Evolutionary conservation across 2,888 invertebrate species (phyloP).

Genomic region (Pandemis corylana): DNA sequence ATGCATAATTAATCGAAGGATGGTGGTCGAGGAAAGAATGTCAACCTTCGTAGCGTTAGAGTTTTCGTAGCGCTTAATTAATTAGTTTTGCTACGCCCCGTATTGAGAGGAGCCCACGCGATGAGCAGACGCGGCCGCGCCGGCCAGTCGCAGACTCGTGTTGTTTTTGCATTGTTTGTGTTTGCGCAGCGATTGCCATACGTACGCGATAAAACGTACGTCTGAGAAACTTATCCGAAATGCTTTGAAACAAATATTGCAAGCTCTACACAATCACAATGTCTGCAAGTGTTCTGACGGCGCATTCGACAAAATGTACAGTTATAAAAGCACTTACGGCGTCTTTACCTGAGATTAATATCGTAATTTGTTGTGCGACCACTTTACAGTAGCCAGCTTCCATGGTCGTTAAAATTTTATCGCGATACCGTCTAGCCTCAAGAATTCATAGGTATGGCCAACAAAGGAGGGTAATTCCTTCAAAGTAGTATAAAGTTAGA

Average conservation of each 20-base stretch:
- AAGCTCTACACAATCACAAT: conserved; percentile 3
- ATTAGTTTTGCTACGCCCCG: conserved; percentile 61
- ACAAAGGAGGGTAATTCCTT: conserved; percentile 14
- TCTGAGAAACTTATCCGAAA: conserved; percentile 17
- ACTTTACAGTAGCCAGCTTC: conserved; percentile 26
- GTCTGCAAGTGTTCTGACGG: background rate
- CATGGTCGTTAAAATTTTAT: conserved; percentile 29
- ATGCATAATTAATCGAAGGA: conserved; percentile 79
- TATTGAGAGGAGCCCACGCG: conserved; percentile 16
- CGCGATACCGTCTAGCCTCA: conserved; percentile 22
- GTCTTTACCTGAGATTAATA: conserved; percentile 19
- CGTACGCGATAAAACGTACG: conserved; percentile 22
- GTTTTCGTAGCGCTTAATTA: conserved; percentile 69
- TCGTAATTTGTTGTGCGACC: conserved; percentile 29
- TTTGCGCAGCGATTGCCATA: conserved; percentile 21
- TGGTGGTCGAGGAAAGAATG: conserved; percentile 76
- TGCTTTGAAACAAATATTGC: conserved; percentile 25
- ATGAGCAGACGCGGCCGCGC: conserved; percentile 3
- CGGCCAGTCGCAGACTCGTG: background rate
- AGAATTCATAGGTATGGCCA: background rate
- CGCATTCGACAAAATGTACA: background rate
- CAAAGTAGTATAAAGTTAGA: conserved; percentile 1
- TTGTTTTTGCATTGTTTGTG: conserved; percentile 33
- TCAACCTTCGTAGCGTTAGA: conserved; percentile 63
- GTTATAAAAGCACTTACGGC: background rate